Conservation (phyloP, 2,797 vertebrate genomes). For the Anguilla megastoma region DNA sequence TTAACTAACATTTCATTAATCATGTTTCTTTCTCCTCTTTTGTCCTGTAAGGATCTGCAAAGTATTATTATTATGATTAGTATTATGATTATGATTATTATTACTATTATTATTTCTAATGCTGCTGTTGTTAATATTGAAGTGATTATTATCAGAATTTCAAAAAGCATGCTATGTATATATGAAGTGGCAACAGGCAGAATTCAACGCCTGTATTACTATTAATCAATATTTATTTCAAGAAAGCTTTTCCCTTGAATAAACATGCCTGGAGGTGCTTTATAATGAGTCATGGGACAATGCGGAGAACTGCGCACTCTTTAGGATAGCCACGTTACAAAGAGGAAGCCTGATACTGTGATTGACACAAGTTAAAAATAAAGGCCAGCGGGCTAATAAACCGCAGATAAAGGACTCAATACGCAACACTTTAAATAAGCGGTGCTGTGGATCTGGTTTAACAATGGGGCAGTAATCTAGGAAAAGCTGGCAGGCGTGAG, state of each 20-base stretch:
- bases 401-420: slow-evolving; percentile 55
- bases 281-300: slow-evolving; percentile 30
- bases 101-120: background rate
- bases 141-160: background rate
- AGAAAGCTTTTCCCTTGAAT: slow-evolving; percentile 3
- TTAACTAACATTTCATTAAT: slow-evolving; percentile 9
- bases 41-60: background rate
- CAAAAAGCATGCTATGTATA: background rate
- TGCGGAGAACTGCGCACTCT: slow-evolving; percentile 2
- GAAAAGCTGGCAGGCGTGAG: slow-evolving; percentile 71
- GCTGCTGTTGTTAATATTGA: background rate
- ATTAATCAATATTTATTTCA: slow-evolving; percentile 21
- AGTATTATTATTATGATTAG: background rate
- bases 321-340: slow-evolving; percentile 43
- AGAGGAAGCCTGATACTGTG: slow-evolving; percentile 45
- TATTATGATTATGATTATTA: background rate
- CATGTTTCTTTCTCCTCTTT: slow-evolving; percentile 3
- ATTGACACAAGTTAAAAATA: slow-evolving; percentile 53
- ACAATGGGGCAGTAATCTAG: slow-evolving; percentile 73
- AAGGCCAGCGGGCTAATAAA: slow-evolving; percentile 29
- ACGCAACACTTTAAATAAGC: slow-evolving; percentile 69
- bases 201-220: background rate
- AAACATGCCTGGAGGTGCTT: background rate
- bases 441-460: slow-evolving; percentile 61
- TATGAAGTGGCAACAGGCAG: background rate